Conservation (phyloP, 2,797 vertebrate species). For the Aphelocoma californica region DNA sequence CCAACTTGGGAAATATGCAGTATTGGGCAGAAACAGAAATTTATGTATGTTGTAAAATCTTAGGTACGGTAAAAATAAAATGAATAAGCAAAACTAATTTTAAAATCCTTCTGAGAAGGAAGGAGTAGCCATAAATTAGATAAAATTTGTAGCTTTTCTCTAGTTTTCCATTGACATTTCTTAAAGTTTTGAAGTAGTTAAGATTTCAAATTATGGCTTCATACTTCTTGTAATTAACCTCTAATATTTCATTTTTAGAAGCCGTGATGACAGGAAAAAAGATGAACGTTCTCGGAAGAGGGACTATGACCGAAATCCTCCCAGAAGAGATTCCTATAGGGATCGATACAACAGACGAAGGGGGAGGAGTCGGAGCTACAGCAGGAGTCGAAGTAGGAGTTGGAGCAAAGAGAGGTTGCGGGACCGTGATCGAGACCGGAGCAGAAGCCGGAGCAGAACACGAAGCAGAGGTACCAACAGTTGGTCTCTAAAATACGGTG, state of each 20-base stretch:
- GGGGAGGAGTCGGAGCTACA: slow-evolving; percentile 91
- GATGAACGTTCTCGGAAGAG: slow-evolving; percentile 94
- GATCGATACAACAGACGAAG: slow-evolving; percentile 94
- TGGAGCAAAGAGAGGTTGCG: slow-evolving; percentile 93
- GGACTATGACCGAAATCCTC: slow-evolving; percentile 91
- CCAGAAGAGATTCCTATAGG: slow-evolving; percentile 91
- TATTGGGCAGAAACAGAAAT: background rate
- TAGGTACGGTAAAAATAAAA: background rate
- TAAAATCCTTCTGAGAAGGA: background rate
- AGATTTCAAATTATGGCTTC: background rate
- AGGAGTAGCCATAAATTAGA: background rate
- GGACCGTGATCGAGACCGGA: slow-evolving; percentile 89
- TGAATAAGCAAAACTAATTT: background rate
- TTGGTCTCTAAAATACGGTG: slow-evolving; percentile 57
- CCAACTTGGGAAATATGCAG: accelerated
- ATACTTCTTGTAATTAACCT: background rate
- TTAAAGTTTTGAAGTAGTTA: background rate
- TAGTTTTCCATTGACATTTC: background rate
- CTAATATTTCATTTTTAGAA: slow-evolving; percentile 74
- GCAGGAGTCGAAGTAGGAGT: slow-evolving; percentile 92
- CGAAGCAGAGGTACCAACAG: slow-evolving; percentile 81
- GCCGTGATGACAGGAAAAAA: slow-evolving; percentile 93
- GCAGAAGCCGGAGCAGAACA: slow-evolving; percentile 85
- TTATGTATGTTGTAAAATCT: background rate
- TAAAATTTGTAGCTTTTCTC: background rate